Conservation (phyloP, 2,888 invertebrate genomes). For the Parnassius apollo region DNA sequence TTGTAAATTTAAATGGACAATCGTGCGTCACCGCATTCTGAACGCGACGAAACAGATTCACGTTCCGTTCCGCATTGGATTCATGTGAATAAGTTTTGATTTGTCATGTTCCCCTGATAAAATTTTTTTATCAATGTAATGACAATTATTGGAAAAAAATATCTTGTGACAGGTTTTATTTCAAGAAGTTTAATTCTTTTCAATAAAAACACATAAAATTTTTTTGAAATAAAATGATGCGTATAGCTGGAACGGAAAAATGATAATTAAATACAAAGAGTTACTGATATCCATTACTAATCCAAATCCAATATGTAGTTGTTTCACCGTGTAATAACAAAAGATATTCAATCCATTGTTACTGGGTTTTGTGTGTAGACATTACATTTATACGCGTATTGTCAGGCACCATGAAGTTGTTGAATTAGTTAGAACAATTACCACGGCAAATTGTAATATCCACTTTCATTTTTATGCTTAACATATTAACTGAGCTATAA, state of each 20-base stretch:
- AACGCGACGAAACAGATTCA: slow-evolving; percentile 46
- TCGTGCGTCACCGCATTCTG: slow-evolving; percentile 41
- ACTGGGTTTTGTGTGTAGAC: slow-evolving; percentile 36
- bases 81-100: slow-evolving; percentile 36
- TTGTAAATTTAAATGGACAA: slow-evolving; percentile 26
- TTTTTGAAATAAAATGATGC: neutral
- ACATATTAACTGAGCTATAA: too few species aligned
- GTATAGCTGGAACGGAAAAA: neutral
- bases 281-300: slow-evolving; percentile 22
- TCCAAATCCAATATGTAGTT: slow-evolving; percentile 28
- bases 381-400: slow-evolving; percentile 36
- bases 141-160: slow-evolving; percentile 31
- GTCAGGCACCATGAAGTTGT: slow-evolving; percentile 11
- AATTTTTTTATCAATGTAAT: slow-evolving; percentile 22
- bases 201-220: neutral
- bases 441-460: slow-evolving; percentile 1
- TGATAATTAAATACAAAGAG: slow-evolving; percentile 1
- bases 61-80: slow-evolving; percentile 51
- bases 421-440: slow-evolving; percentile 9
- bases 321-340: slow-evolving; percentile 37
- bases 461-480: neutral
- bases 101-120: slow-evolving; percentile 32
- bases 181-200: slow-evolving; percentile 6
- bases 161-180: slow-evolving; percentile 37
- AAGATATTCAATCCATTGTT: slow-evolving; percentile 45